phyloP scores from a whole-genome alignment of 2,797 vertebrate species.

The Gallinago solitaria region DNA sequence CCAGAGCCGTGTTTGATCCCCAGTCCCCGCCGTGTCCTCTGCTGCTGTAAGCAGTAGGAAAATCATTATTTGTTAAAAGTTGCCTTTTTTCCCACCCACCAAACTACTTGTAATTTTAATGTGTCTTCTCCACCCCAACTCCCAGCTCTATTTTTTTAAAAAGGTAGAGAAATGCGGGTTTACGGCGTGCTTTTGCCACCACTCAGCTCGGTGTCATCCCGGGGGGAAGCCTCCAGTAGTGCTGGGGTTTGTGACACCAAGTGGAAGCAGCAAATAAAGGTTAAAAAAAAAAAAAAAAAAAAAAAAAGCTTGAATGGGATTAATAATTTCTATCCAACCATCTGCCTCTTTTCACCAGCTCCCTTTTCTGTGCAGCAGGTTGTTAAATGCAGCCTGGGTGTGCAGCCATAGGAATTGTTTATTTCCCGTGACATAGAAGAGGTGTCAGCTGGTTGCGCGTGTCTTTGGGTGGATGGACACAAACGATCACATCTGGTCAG shows the following conservation, averaged over 20 bases:
- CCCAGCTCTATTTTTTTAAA: neutral
- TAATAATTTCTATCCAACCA: neutral
- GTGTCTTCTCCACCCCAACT: neutral
- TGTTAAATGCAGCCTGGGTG: neutral
- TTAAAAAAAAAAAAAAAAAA: neutral
- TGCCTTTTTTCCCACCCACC: neutral
- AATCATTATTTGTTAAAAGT: neutral
- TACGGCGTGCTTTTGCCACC: accelerated
- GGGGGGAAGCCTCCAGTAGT: neutral
- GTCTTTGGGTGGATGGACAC: neutral
- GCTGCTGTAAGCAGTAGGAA: neutral
- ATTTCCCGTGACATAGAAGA: neutral
- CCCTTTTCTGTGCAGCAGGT: neutral
- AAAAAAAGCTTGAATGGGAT: neutral
- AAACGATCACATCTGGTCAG: neutral
- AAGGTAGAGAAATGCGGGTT: neutral
- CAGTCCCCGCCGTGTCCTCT: accelerated
- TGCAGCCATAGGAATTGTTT: neutral
- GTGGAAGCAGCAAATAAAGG: neutral
- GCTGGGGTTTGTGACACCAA: neutral
- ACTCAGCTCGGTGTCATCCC: accelerated
- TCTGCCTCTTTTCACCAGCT: neutral
- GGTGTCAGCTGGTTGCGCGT: neutral
- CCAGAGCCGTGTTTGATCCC: neutral
- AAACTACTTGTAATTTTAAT: neutral